Percentiles rank a stretch among this genome's conserved stretches.
Conservation (phyloP, 2,888 invertebrate species). For the Pterostichus madidus region DNA sequence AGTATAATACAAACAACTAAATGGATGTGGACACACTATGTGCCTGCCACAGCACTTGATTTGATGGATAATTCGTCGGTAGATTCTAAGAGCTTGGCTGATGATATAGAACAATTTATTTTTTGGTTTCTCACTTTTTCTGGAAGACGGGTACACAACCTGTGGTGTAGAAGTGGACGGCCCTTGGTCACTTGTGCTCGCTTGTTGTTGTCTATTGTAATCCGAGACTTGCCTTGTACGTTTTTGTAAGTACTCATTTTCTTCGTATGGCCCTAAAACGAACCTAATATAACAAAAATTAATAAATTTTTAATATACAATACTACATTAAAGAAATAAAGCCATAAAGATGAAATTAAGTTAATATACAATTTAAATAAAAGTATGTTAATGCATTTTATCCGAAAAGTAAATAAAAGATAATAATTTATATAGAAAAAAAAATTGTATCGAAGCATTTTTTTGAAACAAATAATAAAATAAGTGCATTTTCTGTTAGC, state of each 20-base stretch:
- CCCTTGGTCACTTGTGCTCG: constrained; percentile 65
- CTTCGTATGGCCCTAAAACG: constrained; percentile 83
- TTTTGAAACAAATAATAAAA: no score
- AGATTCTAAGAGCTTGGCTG: constrained; percentile 76
- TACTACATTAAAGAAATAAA: no score
- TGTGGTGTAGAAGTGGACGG: constrained; percentile 36
- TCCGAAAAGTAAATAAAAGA: no score
- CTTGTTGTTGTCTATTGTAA: constrained; percentile 71
- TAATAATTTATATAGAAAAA: no score
- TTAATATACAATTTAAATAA: no score
- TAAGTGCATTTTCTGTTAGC: no score
- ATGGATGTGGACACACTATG: constrained; percentile 81
- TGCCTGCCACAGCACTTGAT: constrained; percentile 79
- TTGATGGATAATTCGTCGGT: constrained; percentile 77
- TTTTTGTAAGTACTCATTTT: constrained; percentile 74
- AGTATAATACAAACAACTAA: constrained; percentile 82
- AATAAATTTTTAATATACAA: neutral
- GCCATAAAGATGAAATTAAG: no score
- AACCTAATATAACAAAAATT: constrained; percentile 75
- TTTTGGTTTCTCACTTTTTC: constrained; percentile 70
- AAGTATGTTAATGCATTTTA: no score
- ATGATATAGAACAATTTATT: constrained; percentile 75
- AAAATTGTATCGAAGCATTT: no score
- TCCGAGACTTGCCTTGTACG: constrained; percentile 72
- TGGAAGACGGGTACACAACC: constrained; percentile 55